Evolutionary conservation across 2,113 vertebrate genomes (phyloP).

Genomic region (Archilochus colubris): DNA sequence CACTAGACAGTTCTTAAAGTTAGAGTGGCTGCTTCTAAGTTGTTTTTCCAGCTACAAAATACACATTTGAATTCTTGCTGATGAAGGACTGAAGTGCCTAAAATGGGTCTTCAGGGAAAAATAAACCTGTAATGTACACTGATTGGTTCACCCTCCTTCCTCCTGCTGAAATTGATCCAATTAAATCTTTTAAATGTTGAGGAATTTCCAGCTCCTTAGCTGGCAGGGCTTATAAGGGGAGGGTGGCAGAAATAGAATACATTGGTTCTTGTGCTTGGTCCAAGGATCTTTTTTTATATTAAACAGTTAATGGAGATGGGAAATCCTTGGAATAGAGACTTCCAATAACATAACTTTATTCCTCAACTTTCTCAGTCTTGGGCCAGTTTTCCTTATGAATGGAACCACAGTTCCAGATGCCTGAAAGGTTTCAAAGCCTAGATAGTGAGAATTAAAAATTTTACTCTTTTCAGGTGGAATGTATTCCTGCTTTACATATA

Average conservation of each 20-base stretch:
- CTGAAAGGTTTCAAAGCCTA: background rate
- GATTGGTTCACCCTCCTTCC: background rate
- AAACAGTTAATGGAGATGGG: background rate
- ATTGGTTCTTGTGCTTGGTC: background rate
- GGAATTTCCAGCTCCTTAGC: background rate
- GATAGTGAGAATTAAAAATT: background rate
- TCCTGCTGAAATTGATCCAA: background rate
- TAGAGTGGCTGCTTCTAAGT: background rate
- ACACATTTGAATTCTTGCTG: background rate
- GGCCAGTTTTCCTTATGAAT: background rate
- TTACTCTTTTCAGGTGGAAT: background rate
- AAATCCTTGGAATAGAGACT: background rate
- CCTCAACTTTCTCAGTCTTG: background rate
- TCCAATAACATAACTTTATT: background rate
- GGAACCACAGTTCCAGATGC: background rate
- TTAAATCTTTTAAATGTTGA: background rate
- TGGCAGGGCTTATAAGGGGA: background rate
- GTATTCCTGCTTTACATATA: background rate
- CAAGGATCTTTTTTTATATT: background rate
- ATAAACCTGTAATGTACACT: background rate
- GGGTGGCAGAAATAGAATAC: background rate
- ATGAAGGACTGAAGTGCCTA: background rate
- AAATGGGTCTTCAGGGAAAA: background rate
- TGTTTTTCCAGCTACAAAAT: slow-evolving; percentile 2
- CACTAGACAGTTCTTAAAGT: background rate